Percentiles rank a stretch among this genome's conserved stretches.
phyloP scores from a whole-genome alignment of 2,888 invertebrate genomes.

The Tolmerus cingulatus region DNA sequence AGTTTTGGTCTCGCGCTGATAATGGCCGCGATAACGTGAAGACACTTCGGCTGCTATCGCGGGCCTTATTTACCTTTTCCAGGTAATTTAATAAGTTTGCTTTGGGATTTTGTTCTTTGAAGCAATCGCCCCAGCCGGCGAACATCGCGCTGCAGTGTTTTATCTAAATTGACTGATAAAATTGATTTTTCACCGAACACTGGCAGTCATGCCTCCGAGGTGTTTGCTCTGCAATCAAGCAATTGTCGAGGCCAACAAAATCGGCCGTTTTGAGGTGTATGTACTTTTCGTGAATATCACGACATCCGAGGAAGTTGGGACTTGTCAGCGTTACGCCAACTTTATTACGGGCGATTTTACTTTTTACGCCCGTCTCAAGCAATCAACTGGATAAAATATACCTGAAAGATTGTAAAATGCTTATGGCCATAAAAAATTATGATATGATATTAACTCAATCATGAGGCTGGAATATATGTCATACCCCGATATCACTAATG shows the following conservation, averaged over 20 bases:
- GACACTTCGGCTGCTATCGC: background rate
- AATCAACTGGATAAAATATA: background rate
- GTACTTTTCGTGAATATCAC: background rate
- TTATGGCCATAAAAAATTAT: background rate
- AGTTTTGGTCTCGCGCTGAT: conserved; percentile 2
- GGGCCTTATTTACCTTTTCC: conserved; percentile 27
- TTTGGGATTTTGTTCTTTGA: background rate
- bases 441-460: background rate
- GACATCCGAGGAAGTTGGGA: background rate
- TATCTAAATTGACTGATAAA: conserved; percentile 32
- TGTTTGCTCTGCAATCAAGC: conserved; percentile 2
- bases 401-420: background rate
- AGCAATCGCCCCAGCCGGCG: background rate
- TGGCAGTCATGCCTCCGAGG: conserved; percentile 22
- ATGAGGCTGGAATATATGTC: background rate
- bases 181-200: conserved; percentile 33
- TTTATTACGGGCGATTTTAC: background rate
- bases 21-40: background rate
- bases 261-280: background rate
- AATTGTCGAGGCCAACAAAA: background rate
- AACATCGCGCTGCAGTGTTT: background rate
- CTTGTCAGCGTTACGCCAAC: background rate
- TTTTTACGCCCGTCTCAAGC: background rate
- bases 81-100: conserved; percentile 30
- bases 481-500: background rate